Evolutionary conservation across 2,888 invertebrate genomes (phyloP), one percentile per base, ranked within the genome.

Genomic region (Copidosoma aretas): DNA sequence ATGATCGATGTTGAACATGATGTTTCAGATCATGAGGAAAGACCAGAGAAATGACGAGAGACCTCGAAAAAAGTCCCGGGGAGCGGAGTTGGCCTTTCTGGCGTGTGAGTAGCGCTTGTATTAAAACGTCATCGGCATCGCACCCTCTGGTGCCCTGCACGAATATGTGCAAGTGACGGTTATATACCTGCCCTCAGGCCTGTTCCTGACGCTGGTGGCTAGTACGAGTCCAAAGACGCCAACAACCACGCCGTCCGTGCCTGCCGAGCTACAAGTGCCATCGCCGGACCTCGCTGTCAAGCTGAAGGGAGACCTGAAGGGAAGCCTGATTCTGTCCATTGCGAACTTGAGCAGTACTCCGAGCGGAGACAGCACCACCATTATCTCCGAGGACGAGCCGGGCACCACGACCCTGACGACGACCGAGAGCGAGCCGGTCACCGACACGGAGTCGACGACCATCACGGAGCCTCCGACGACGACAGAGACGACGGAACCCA

Each of bases 1-100:
- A 32, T 32, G 8, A 32, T 32, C 32, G 32, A 32, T 8, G 32
- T 8, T 32, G 4, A 32, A 32, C 32, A 8, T 32, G 32, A 5
- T 32, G 3, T 32, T 32, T 3, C 32, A 70, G 66, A 70, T 60
- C 56, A 70, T 66, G 70, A 63, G n/a, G 60, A 56, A 43, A 41
- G 59, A 60, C 22, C 62, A 24, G 60, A 58, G 21, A 60, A 56
- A 22, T 5, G 41, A 43, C 32, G 22, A 24, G 39, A 24, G 10
- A 56, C 21, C 24, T 41, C 17, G 52, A 56, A 52, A 21, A 68
- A 43, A 56, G 49, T 54, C 32, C 15, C 8, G 3, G 32, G 32
- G 15, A 2, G 8, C 32, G 24, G 10, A 4, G 60, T 19, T 24
- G 19, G 32, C 60, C 17, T 21, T 19, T 61, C 22, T 67, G 46